Conservation (phyloP, 2,888 invertebrate species). For the Callosobruchus maculatus region DNA sequence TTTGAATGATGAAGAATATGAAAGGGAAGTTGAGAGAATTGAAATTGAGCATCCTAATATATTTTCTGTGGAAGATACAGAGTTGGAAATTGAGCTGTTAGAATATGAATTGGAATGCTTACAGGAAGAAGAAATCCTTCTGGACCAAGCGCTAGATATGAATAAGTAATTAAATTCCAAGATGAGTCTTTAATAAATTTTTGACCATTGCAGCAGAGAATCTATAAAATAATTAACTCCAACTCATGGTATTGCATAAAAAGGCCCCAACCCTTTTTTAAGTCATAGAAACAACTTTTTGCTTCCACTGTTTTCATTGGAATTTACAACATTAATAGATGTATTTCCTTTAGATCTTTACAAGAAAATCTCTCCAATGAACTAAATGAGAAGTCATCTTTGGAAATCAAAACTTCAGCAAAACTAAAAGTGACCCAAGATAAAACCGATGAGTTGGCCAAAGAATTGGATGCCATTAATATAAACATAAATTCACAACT, state of each 20-base stretch:
- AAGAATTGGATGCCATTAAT: slow-evolving; percentile 30
- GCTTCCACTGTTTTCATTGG: too few relatives aligned
- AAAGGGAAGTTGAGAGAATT: slow-evolving; percentile 23
- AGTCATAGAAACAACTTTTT: too few relatives aligned
- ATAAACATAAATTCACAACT: slow-evolving; percentile 29
- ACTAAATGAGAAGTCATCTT: slow-evolving; percentile 19
- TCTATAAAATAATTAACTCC: too few relatives aligned
- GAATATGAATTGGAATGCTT: slow-evolving; percentile 30
- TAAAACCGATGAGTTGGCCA: slow-evolving; percentile 25
- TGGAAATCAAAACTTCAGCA: slow-evolving; percentile 25
- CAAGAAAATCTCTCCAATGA: slow-evolving; percentile 23
- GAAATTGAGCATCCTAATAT: slow-evolving; percentile 30
- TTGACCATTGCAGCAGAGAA: too few relatives aligned
- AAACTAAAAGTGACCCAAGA: slow-evolving; percentile 25
- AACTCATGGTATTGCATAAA: too few relatives aligned
- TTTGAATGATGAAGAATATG: slow-evolving; percentile 19
- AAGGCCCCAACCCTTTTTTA: too few relatives aligned
- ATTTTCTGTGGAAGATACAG: slow-evolving; percentile 31
- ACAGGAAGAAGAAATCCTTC: slow-evolving; percentile 21
- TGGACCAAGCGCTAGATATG: slow-evolving; percentile 15
- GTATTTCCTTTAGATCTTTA: slow-evolving; percentile 15
- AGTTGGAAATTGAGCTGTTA: slow-evolving; percentile 29
- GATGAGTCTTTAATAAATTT: neutral
- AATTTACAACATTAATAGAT: too few relatives aligned
- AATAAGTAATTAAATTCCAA: slow-evolving; percentile 9